Evolutionary conservation across 2,113 vertebrate species (phyloP).

Genomic region (Chlorodrepanis virens): DNA sequence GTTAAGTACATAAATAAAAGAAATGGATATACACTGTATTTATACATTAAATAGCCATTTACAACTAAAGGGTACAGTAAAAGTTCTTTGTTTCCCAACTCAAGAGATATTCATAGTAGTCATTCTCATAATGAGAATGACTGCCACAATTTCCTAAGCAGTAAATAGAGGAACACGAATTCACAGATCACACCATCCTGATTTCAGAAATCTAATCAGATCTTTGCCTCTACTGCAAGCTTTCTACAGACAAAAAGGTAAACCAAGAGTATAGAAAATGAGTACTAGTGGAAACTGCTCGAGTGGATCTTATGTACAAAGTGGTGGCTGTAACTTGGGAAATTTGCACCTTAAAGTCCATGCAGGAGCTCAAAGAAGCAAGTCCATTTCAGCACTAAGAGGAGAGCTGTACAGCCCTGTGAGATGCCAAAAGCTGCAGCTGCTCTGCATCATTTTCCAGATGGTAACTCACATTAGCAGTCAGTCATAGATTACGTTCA

Average conservation of each 20-base stretch:
- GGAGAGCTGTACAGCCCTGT: not conserved
- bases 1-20: not conserved
- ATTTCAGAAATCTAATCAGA: not conserved
- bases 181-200: not conserved
- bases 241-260: not conserved
- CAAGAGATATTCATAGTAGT: not conserved
- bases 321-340: not conserved
- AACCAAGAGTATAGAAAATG: fast-evolving
- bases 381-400: not conserved
- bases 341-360: not conserved
- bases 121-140: not conserved
- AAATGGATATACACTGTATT: not conserved
- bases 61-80: not conserved
- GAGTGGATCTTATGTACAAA: fast-evolving
- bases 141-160: not conserved
- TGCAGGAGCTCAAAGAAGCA: not conserved
- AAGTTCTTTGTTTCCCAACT: not conserved
- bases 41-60: not conserved
- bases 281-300: not conserved
- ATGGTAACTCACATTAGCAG: conserved; percentile 37
- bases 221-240: not conserved
- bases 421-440: conserved; percentile 36
- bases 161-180: not conserved
- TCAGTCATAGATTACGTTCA: conserved; percentile 4
- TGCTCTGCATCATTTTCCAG: conserved; percentile 48